Percentiles rank a stretch among this genome's conserved stretches.
Conservation (phyloP, 1,140 invertebrate genomes). For the Yoshiicerus persimilis region DNA sequence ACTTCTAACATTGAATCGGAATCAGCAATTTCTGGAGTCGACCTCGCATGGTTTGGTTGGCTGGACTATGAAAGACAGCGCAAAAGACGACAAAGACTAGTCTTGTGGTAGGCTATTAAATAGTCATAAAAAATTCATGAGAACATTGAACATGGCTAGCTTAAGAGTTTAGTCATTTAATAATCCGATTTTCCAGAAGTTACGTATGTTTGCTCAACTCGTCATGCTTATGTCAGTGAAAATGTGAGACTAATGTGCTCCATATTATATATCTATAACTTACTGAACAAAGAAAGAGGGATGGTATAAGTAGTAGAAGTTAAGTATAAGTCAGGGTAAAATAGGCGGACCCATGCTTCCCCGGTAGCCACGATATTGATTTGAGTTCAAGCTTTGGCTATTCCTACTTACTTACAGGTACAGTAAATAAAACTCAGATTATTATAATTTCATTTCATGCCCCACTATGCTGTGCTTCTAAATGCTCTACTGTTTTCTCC, state of each 20-base stretch:
- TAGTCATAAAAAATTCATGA: neutral
- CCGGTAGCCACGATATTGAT: neutral
- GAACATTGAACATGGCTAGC: neutral
- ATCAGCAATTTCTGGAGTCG: neutral
- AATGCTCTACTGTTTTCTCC: too few species aligned
- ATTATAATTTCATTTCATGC: neutral
- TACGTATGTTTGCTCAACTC: neutral
- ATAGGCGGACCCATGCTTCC: neutral
- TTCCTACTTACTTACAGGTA: too few species aligned
- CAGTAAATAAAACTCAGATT: neutral
- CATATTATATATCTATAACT: neutral
- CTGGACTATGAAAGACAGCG: neutral
- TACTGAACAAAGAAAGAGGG: neutral
- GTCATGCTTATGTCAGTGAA: neutral
- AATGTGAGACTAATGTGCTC: neutral
- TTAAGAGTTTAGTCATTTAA: neutral
- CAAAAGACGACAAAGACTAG: neutral
- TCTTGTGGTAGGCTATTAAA: neutral
- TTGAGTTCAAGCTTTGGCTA: neutral
- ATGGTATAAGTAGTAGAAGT: neutral
- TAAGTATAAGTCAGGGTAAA: neutral
- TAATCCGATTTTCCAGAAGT: constrained; percentile 8
- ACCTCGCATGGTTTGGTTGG: neutral
- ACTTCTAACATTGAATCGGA: neutral
- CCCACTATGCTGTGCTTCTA: neutral